phyloP scores from a whole-genome alignment of 2,113 vertebrate species.

The Aegotheles bennettii region DNA sequence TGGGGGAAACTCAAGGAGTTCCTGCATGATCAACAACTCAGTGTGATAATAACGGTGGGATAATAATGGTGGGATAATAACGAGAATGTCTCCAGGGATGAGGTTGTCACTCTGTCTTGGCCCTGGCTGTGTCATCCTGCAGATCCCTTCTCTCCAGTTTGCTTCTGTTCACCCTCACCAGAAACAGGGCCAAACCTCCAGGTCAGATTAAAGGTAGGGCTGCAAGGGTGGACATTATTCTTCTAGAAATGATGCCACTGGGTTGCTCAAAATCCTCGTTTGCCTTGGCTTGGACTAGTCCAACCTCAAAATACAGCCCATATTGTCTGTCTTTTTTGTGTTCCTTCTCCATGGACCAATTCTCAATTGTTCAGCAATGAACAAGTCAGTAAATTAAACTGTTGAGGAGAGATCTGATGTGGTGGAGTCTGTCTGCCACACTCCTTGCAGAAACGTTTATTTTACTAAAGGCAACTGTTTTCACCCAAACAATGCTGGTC shows the following conservation, averaged over 20 bases:
- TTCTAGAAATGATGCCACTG: neutral
- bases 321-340: neutral
- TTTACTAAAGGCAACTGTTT: neutral
- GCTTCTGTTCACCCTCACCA: neutral
- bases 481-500: neutral
- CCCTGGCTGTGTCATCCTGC: neutral
- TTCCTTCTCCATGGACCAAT: neutral
- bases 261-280: neutral
- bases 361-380: neutral
- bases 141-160: neutral
- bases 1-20: rapidly evolving
- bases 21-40: neutral
- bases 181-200: neutral
- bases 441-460: neutral
- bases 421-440: neutral
- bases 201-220: neutral
- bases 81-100: neutral
- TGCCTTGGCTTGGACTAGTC: neutral
- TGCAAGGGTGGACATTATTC: neutral
- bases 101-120: neutral
- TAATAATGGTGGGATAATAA: neutral
- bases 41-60: too few species aligned
- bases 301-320: neutral
- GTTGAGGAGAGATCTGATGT: neutral
- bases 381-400: conserved; percentile 45